Evolutionary conservation across 64 coral and sea anemone genomes (phyloP).

Genomic region (Cladopsammia gracilis): DNA sequence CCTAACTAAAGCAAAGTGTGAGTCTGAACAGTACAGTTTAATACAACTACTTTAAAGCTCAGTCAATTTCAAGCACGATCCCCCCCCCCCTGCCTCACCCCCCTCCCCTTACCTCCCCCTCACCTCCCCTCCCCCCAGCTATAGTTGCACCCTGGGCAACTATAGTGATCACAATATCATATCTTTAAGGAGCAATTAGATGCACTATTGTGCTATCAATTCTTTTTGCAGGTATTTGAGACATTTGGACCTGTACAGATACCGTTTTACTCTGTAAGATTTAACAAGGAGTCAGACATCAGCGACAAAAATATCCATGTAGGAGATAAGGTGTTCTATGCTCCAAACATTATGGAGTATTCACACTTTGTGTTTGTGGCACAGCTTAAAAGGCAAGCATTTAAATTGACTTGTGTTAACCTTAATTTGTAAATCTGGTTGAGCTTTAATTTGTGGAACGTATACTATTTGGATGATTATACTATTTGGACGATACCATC

Average conservation of each 20-base stretch:
- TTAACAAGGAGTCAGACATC: conserved; percentile 70
- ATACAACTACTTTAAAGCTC: too few species aligned
- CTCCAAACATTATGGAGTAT: conserved; percentile 69
- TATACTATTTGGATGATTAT: too few species aligned
- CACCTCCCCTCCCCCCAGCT: too few species aligned
- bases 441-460: too few species aligned
- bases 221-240: conserved; percentile 81
- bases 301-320: conserved; percentile 25
- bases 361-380: conserved; percentile 84
- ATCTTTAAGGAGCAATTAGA: not conserved
- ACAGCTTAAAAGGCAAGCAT: conserved; percentile 74
- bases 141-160: too few species aligned
- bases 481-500: too few species aligned
- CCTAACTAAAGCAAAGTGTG: too few species aligned
- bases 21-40: too few species aligned
- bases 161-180: not conserved
- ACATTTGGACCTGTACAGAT: conserved; percentile 94
- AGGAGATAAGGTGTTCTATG: conserved; percentile 82
- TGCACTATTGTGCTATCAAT: not conserved
- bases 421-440: too few species aligned
- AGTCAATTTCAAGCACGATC: too few species aligned
- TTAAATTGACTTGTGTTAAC: not conserved
- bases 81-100: too few species aligned
- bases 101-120: too few species aligned
- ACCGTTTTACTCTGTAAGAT: conserved; percentile 90